Conservation (phyloP, 1,140 invertebrate genomes). For the Musca vetustissima region DNA sequence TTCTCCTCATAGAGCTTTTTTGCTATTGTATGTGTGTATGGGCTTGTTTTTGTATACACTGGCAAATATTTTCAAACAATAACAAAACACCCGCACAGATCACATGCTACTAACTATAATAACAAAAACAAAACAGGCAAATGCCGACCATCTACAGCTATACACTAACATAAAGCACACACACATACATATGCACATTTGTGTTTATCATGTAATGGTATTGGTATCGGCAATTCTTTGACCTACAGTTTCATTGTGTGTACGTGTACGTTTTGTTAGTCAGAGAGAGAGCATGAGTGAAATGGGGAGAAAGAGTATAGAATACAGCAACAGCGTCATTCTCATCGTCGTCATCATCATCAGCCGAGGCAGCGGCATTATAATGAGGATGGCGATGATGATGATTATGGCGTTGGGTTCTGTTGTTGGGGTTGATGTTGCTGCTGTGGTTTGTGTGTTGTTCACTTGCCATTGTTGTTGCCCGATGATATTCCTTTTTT, state of each 20-base stretch:
- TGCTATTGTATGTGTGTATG: slow-evolving; percentile 13
- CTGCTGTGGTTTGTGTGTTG: neutral
- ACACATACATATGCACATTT: neutral
- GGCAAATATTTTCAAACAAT: slow-evolving; percentile 8
- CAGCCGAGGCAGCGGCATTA: too few species aligned
- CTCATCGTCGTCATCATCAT: too few species aligned
- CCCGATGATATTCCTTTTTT: too few species aligned
- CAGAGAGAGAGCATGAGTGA: too few species aligned
- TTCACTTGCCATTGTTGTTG: too few species aligned
- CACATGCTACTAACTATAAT: neutral
- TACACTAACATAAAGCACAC: neutral
- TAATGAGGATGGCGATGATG: too few species aligned
- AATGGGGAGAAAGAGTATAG: too few species aligned
- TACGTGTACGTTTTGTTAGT: too few species aligned
- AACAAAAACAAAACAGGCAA: slow-evolving; percentile 9
- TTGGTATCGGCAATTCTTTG: too few species aligned
- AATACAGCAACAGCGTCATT: neutral
- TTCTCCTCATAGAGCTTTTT: neutral
- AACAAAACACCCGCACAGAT: slow-evolving; percentile 21
- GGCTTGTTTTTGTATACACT: neutral
- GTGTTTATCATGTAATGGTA: too few species aligned
- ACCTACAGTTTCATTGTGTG: too few species aligned
- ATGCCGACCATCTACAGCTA: neutral
- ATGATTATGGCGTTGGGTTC: too few species aligned
- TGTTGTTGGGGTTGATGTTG: slow-evolving; percentile 4